These are phyloP conservation scores for Andricus quercusramuli DNA, from an alignment of 2,888 invertebrate species.

Conservation along the genomic window DNA sequence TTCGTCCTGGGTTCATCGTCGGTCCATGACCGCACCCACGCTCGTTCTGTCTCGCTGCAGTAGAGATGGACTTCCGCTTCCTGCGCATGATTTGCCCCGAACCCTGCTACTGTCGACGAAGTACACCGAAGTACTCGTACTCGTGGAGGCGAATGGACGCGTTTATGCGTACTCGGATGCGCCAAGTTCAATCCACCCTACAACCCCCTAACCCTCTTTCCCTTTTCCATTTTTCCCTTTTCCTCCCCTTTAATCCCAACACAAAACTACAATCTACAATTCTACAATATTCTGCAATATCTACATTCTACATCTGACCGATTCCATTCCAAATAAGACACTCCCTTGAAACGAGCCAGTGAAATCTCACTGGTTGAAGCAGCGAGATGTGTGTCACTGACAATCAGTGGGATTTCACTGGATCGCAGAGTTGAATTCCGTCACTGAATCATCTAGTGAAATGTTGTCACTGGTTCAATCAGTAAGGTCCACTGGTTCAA, in stretches of 20 bases:
- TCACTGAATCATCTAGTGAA: no score
- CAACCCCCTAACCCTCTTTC: background rate
- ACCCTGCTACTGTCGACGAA: constrained; percentile 51
- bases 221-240: background rate
- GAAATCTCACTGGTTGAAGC: no score
- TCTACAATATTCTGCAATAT: background rate
- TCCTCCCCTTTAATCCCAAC: background rate
- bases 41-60: constrained; percentile 64
- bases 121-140: constrained; percentile 46
- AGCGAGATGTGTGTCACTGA: no score
- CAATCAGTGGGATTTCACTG: no score
- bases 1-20: constrained; percentile 49
- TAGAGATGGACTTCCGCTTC: constrained; percentile 72
- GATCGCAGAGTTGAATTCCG: no score
- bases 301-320: background rate
- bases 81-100: constrained; percentile 68
- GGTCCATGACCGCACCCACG: constrained; percentile 54
- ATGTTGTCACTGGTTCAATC: no score
- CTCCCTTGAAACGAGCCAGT: no score
- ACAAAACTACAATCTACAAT: constrained; percentile 11
- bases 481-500: no score
- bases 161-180: constrained; percentile 42
- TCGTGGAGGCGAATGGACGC: constrained; percentile 34
- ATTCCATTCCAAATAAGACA: no score
- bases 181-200: constrained; percentile 41